Percentiles rank a stretch among this genome's conserved stretches.
phyloP scores from a whole-genome alignment of 2,888 invertebrate species.

The Hypsopygia costalis region DNA sequence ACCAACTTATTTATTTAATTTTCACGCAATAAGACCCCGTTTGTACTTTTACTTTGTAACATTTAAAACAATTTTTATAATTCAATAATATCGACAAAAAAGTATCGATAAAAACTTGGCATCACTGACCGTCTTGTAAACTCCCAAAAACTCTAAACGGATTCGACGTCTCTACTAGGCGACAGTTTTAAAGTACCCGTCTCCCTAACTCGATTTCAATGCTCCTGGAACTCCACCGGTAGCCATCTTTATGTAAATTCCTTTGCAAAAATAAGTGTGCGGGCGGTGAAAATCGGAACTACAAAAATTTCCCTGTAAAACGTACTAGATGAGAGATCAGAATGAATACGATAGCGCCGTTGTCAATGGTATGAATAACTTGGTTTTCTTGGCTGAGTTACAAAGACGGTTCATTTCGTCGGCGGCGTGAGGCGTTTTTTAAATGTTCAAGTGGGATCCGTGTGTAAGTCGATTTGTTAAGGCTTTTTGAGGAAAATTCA shows the following conservation, averaged over 20 bases:
- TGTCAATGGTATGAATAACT: constrained; percentile 24
- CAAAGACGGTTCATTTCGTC: constrained; percentile 51
- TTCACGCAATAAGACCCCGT: too few relatives aligned
- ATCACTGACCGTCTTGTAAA: constrained; percentile 35
- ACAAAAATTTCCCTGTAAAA: constrained; percentile 12
- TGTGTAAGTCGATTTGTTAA: constrained; percentile 52
- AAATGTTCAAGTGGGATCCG: constrained; percentile 43
- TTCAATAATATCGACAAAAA: not conserved
- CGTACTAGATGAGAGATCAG: constrained; percentile 11
- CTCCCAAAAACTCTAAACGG: constrained; percentile 70
- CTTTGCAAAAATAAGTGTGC: constrained; percentile 44
- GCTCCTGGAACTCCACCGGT: constrained; percentile 58
- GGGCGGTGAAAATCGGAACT: constrained; percentile 29
- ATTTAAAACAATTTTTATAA: too few relatives aligned
- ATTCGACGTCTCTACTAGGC: constrained; percentile 75
- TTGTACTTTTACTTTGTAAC: too few relatives aligned
- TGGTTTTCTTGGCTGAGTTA: constrained; percentile 30
- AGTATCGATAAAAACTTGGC: constrained; percentile 8
- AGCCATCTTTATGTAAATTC: constrained; percentile 76
- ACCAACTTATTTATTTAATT: too few relatives aligned
- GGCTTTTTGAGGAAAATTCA: constrained; percentile 17
- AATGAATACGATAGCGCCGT: constrained; percentile 14
- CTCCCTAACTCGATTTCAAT: constrained; percentile 73
- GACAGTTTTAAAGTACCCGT: constrained; percentile 76
- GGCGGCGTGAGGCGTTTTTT: constrained; percentile 60